Conservation (phyloP, 1,140 invertebrate genomes). For the Pogonomyrmex barbatus region DNA sequence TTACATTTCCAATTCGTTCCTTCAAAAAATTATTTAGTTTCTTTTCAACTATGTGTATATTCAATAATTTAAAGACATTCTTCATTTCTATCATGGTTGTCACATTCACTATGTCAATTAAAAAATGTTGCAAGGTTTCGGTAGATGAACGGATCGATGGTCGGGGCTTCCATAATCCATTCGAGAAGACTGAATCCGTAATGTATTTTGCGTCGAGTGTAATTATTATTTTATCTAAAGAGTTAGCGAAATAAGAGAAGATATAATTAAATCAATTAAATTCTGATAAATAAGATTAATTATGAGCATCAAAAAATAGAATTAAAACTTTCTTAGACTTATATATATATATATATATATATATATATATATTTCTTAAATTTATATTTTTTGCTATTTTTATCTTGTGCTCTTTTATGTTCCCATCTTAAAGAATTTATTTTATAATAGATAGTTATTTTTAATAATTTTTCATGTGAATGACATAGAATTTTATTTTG, state of each 20-base stretch:
- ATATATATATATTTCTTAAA: background rate
- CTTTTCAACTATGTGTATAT: background rate
- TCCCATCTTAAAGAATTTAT: background rate
- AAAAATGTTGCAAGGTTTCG: constrained; percentile 76
- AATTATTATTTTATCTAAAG: constrained; percentile 62
- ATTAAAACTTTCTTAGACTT: background rate
- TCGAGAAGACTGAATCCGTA: constrained; percentile 68
- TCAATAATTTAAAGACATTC: background rate
- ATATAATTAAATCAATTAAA: constrained; percentile 17
- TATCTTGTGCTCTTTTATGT: background rate
- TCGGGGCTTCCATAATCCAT: constrained; percentile 77
- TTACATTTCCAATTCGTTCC: background rate
- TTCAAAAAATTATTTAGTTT: background rate
- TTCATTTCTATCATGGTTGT: constrained; percentile 40
- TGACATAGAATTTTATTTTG: background rate
- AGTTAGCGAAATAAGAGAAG: background rate
- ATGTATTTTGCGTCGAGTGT: constrained; percentile 39
- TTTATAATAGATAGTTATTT: background rate
- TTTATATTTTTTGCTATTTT: background rate
- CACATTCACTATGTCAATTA: constrained; percentile 71
- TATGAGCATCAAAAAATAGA: background rate
- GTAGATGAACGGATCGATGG: constrained; percentile 69
- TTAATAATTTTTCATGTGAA: background rate
- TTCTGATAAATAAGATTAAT: background rate
- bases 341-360: background rate